Conservation (phyloP, 1,140 invertebrate genomes). For the Sminthurinus signatus region DNA sequence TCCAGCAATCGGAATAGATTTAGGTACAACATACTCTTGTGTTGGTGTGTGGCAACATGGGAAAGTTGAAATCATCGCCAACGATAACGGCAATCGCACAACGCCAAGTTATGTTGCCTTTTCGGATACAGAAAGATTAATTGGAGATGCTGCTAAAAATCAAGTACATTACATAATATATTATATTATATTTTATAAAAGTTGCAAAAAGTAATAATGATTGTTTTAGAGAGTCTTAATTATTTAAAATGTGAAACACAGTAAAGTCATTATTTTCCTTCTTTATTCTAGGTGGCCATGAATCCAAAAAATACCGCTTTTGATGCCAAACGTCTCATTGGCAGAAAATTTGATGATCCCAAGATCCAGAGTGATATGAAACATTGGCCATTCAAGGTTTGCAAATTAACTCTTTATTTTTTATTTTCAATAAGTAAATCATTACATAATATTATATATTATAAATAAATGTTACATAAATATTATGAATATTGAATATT, state of each 20-base stretch:
- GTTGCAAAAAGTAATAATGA: too few relatives aligned
- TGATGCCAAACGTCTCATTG: slow-evolving; percentile 51
- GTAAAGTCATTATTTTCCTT: too few relatives aligned
- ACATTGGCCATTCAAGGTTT: slow-evolving; percentile 52
- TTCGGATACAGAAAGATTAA: slow-evolving; percentile 76
- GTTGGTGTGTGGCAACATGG: slow-evolving; percentile 74
- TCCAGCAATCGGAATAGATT: slow-evolving; percentile 62
- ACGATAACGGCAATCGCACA: slow-evolving; percentile 87
- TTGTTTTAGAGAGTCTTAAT: too few relatives aligned
- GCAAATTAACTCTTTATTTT: too few relatives aligned
- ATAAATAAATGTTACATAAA: too few relatives aligned
- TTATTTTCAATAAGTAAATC: too few relatives aligned
- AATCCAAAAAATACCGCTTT: slow-evolving; percentile 74
- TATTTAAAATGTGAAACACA: too few relatives aligned
- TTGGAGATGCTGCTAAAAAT: slow-evolving; percentile 76
- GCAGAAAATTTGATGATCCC: slow-evolving; percentile 52
- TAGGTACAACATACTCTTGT: slow-evolving; percentile 73
- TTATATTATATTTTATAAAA: too few relatives aligned
- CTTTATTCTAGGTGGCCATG: slow-evolving; percentile 51
- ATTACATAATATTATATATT: too few relatives aligned
- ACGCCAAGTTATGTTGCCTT: slow-evolving; percentile 88
- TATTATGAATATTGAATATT: too few relatives aligned
- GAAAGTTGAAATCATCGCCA: slow-evolving; percentile 85
- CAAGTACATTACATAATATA: slow-evolving; percentile 49
- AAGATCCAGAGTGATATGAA: slow-evolving; percentile 53